These are phyloP conservation scores for Scyliorhinus canicula DNA, from an alignment of 2,797 vertebrate genomes.

Conservation along the genomic window DNA sequence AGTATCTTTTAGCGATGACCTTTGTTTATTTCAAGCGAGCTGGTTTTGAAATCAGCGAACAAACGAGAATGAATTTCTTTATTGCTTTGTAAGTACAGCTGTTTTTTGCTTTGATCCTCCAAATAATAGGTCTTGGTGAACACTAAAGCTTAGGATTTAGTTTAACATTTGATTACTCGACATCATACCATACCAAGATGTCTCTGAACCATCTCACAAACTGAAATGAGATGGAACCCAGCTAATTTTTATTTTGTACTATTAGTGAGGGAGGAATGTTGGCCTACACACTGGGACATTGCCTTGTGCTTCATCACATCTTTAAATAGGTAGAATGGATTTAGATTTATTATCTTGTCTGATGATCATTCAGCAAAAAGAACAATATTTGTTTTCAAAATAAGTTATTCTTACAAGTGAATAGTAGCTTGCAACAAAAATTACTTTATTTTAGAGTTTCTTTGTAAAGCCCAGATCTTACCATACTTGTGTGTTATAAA, in stretches of 20 bases:
- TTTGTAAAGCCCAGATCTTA: neutral
- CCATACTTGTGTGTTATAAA: neutral
- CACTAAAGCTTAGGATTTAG: neutral
- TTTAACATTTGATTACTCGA: neutral
- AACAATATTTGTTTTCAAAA: neutral
- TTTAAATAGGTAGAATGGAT: neutral
- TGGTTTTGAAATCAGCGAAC: conserved; percentile 70
- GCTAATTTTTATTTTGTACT: neutral
- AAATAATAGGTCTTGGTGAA: neutral
- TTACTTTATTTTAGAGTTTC: neutral
- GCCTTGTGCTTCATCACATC: neutral
- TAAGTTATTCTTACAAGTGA: neutral
- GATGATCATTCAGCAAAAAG: neutral
- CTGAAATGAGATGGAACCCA: neutral
- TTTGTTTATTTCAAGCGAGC: conserved; percentile 98
- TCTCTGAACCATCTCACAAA: neutral
- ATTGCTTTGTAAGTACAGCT: conserved; percentile 81
- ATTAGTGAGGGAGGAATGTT: neutral
- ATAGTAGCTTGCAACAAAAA: neutral
- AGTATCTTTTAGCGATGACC: conserved; percentile 97
- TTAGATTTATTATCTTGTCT: neutral
- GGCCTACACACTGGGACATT: neutral
- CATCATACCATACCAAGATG: neutral
- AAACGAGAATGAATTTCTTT: conserved; percentile 89
- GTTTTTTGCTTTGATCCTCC: neutral